Percentiles rank a stretch among this genome's conserved stretches.
Evolutionary conservation across 2,797 vertebrate species (phyloP).

Genomic region (Parauchenoglanis punctatus): DNA sequence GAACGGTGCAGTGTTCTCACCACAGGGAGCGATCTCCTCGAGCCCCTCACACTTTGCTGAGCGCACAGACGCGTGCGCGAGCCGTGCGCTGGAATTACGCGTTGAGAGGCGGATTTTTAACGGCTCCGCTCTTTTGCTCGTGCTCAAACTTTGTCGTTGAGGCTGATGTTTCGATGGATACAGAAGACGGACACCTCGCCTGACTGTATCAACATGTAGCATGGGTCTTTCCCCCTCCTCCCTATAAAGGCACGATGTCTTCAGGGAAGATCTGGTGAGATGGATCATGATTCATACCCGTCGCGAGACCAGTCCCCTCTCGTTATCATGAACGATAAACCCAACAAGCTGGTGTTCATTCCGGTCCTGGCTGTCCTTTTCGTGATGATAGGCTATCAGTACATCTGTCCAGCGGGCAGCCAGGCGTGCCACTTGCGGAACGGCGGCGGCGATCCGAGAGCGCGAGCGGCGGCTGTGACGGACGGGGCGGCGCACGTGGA

Average conservation of each 20-base stretch:
- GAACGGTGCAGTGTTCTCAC: not conserved
- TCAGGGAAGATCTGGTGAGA: conserved; percentile 47
- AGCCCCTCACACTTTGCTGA: not conserved
- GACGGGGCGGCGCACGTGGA: conserved; percentile 80
- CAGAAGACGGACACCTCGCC: conserved; percentile 4
- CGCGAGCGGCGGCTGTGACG: conserved; percentile 46
- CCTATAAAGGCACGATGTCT: conserved; percentile 15
- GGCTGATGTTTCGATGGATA: not conserved
- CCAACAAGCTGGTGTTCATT: conserved; percentile 91
- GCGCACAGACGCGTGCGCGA: not conserved
- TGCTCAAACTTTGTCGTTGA: conserved; percentile 31
- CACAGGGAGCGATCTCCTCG: not conserved
- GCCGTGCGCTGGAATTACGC: not conserved
- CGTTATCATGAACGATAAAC: conserved; percentile 91
- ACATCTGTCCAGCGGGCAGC: conserved; percentile 88
- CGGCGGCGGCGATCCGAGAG: conserved; percentile 68
- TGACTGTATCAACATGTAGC: conserved; percentile 52
- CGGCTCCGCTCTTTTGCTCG: not conserved
- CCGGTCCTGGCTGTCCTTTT: conserved; percentile 90
- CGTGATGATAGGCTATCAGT: conserved; percentile 92
- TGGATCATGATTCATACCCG: conserved; percentile 67
- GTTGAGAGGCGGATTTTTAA: not conserved
- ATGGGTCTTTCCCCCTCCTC: conserved; percentile 9
- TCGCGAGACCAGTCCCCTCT: conserved; percentile 71
- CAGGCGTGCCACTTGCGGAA: conserved; percentile 84